Percentiles rank a stretch among this genome's conserved stretches.
Conservation (phyloP, 2,888 invertebrate species). For the Apomyelois bistriatella region DNA sequence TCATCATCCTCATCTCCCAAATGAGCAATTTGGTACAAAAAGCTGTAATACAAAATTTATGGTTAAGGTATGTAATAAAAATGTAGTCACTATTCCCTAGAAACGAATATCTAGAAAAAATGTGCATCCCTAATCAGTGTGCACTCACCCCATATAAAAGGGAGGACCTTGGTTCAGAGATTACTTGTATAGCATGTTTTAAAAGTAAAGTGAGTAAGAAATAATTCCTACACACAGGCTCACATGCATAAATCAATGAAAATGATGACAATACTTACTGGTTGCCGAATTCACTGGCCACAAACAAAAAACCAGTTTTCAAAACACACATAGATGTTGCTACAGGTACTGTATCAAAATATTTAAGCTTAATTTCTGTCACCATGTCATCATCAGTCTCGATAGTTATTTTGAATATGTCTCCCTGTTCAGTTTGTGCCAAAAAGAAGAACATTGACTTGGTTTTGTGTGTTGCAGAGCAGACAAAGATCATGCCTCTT, state of each 20-base stretch:
- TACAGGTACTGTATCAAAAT: constrained; percentile 99
- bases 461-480: constrained; percentile 99
- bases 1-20: constrained; percentile 98
- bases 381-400: constrained; percentile 99
- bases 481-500: constrained; percentile 99
- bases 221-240: constrained; percentile 40
- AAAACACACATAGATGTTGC: constrained; percentile 98
- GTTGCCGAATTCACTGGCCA: constrained; percentile 99
- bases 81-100: no score
- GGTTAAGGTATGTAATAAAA: not conserved
- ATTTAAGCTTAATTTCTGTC: constrained; percentile 98
- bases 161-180: constrained; percentile 83
- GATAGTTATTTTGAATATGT: constrained; percentile 96
- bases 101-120: no score
- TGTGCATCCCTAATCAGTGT: constrained; percentile 81
- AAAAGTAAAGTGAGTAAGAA: constrained; percentile 40
- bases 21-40: constrained; percentile 98
- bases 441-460: constrained; percentile 99
- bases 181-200: constrained; percentile 63
- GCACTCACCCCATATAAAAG: constrained; percentile 72
- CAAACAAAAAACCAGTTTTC: constrained; percentile 98
- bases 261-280: constrained; percentile 87
- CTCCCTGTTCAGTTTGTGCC: constrained; percentile 96
- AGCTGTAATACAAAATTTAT: constrained; percentile 78
- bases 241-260: constrained; percentile 28